A percentile compares a stretch with the other conserved stretches of the same genome.
phyloP scores from a whole-genome alignment of 2,888 invertebrate species.

The Drosophila differens region DNA sequence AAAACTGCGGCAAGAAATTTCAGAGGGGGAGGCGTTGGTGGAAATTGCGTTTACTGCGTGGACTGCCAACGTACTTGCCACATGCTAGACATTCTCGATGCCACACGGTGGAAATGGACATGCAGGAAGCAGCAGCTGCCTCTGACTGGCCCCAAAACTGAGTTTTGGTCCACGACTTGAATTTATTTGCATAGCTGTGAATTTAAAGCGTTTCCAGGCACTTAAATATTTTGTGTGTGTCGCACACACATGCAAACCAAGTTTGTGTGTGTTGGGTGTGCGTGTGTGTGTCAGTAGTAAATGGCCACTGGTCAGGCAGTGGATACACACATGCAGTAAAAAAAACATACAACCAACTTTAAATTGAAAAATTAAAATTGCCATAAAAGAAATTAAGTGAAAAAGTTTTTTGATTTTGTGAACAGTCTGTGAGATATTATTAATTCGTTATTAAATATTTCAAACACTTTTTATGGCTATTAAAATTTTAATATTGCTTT shows the following conservation, averaged over 20 bases:
- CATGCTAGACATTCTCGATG: constrained; percentile 42
- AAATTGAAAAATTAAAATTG: background rate
- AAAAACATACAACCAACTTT: too few relatives aligned
- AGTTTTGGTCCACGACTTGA: constrained; percentile 61
- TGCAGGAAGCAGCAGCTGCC: constrained; percentile 35
- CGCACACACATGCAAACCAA: background rate
- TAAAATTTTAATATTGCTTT: background rate
- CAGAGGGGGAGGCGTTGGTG: constrained; percentile 7
- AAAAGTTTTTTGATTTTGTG: background rate
- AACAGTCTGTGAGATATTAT: background rate
- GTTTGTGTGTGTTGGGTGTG: background rate
- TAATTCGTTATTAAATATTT: background rate
- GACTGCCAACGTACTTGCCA: constrained; percentile 61
- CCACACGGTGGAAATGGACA: background rate
- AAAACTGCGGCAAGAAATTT: constrained; percentile 31
- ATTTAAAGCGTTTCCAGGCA: constrained; percentile 36
- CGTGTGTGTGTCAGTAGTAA: constrained; percentile 10
- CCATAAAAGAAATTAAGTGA: background rate
- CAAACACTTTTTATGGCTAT: background rate
- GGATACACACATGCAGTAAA: background rate
- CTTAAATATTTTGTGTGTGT: constrained; percentile 27
- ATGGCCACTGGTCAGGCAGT: constrained; percentile 32
- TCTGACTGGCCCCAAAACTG: constrained; percentile 57
- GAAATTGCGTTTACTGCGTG: constrained; percentile 18
- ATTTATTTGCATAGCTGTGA: constrained; percentile 72